phyloP scores from a whole-genome alignment of 2,113 vertebrate species.

The Cephalopholis sonnerati region DNA sequence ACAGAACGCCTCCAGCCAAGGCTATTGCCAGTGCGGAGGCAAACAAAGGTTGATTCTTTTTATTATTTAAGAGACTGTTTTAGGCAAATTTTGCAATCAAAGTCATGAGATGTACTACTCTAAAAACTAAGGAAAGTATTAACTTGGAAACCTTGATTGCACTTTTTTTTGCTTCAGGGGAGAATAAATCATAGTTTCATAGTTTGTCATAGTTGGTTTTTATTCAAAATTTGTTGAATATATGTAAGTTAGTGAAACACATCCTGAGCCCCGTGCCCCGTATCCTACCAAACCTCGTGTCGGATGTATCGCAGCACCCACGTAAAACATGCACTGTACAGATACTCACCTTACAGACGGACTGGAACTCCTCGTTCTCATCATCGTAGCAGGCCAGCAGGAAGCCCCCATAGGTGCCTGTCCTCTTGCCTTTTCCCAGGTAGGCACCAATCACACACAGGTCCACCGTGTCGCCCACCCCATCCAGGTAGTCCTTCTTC shows the following conservation, averaged over 20 bases:
- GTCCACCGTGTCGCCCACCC: slow-evolving; percentile 91
- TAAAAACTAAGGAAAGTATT: neutral
- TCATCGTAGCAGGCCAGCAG: slow-evolving; percentile 91
- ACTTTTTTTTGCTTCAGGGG: neutral
- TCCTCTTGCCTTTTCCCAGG: slow-evolving; percentile 91
- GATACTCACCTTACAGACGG: slow-evolving; percentile 90
- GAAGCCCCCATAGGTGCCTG: slow-evolving; percentile 91
- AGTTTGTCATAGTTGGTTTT: neutral
- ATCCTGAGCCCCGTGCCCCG: neutral
- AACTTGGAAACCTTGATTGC: neutral
- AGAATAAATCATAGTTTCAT: neutral
- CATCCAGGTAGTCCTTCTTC: slow-evolving; percentile 95
- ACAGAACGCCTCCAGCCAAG: too few relatives aligned
- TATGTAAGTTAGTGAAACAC: neutral
- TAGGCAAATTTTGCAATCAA: neutral
- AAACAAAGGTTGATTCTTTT: too few relatives aligned
- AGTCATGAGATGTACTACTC: neutral
- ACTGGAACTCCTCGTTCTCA: slow-evolving; percentile 93
- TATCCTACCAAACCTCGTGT: neutral
- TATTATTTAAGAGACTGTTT: neutral
- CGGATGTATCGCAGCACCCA: neutral
- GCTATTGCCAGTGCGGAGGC: too few relatives aligned
- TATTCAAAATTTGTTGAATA: neutral
- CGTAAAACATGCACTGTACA: neutral
- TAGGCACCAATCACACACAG: slow-evolving; percentile 93